Evolutionary conservation across 2,888 invertebrate species (phyloP), one percentile per base, ranked within the genome.

Genomic region (Drosophila borealis): DNA sequence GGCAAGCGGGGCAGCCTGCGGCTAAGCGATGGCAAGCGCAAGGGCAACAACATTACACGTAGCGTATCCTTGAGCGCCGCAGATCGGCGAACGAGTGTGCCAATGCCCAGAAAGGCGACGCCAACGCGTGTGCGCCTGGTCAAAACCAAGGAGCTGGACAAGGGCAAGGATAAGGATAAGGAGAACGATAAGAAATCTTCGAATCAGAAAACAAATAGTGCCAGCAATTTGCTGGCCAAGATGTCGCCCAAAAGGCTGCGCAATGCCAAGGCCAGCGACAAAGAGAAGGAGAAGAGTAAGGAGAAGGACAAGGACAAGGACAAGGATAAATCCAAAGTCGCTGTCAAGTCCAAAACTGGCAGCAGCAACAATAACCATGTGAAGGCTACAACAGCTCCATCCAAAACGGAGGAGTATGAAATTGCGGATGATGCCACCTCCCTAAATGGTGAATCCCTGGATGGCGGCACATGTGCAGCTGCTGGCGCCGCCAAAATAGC

Each of bases 341-440:
- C 53, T 34, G 33, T 45, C 14, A 72, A 72, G 17, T 21, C n/a
- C 9, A 75, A 53, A n/a, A 34, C 42, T 11, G 34, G 49, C 29
- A 72, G 41, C 48, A 70, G 49, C 10, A 78, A 72, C 56, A 82
- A 78, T 10, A 83, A 75, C 33, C 71, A 81, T 55, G 55, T 66
- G 13, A 76, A 72, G 19, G 34, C 42, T 3, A 21, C 14, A 13
- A 36, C 41, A 13, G 49, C 41, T 36, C 41, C 63, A 11, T 11
- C 65, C 17, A 89, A 90, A 46, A 36, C 72, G 0, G 91, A 92
- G 70, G 94, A 94, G 74, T 94, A 94, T 89, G 95, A 95, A 90
- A 88, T 94, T 33, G 94, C 93, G n/a, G 93, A 93, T 80, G 93
- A 93, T 91, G 94, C 93, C 8, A 93, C 92, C 46, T 93, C 93